Base-by-base conservation (phyloP, 2,797 vertebrate species). In the Sebastiscus albofasciatus region DNA sequence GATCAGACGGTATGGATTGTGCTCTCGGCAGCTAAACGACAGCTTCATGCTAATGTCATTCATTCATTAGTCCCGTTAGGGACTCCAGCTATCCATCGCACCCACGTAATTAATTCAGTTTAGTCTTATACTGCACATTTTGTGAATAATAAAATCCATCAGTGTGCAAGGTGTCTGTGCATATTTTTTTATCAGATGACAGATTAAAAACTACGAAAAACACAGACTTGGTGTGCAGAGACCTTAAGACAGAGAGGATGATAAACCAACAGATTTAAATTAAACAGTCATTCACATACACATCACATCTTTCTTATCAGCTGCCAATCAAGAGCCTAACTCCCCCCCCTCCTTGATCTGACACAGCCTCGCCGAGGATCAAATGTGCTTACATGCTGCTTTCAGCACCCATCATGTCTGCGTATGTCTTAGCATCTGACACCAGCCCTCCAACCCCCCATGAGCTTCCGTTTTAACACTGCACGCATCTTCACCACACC, bases 361-460 rank as follows among this genome's bases (percentile, higher is more conserved):
- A 60, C 67, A 61, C 64, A 29, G 75, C 62, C 62, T 79, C 33
- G 69, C 72, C 46, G 34, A 64, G 80, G 79, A 87, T 80, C 79
- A 81, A 67, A 80, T 70, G 72, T 79, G 79, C 70, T 79, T 67
- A 83, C 74, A 70, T 75, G 84, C 91, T 27, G 49, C 76, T 84
- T 79, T 72, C 82, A 83, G 72, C 73, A n/a, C 27, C 60, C 76
- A 72, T 89, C 84, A 82, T 55, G 76, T 80, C 82, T 56, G 75
- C 11, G 11, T 81, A 80, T 66, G 80, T 85, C 78, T 83, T 6
- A 29, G 31, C 80, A 65, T 75, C 83, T 83, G 77, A 87, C 89
- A 88, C 77, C 79, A 80, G 76, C 54, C 49, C 54, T 24, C 42
- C 56, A 67, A 27, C 13, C 66, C 77, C 68, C 77, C 72, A 65